Percentiles rank a stretch among this genome's conserved stretches.
Conservation (phyloP, 1,140 invertebrate genomes). For the Drosophila arawakana region DNA sequence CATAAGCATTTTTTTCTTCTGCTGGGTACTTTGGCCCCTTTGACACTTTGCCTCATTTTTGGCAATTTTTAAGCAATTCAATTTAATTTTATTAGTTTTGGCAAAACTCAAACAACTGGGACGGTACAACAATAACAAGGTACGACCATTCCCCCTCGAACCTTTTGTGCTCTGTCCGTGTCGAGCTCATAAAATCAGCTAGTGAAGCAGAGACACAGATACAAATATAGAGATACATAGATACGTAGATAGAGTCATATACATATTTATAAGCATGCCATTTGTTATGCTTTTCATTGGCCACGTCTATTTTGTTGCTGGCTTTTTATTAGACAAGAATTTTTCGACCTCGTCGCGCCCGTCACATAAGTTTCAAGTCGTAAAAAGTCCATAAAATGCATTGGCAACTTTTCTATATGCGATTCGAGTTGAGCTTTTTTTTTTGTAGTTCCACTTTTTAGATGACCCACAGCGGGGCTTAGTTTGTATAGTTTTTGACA, state of each 20-base stretch:
- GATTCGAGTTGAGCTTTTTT: slow-evolving; percentile 24
- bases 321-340: slow-evolving; percentile 32
- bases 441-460: not conserved
- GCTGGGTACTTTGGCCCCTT: slow-evolving; percentile 27
- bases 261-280: slow-evolving; percentile 77
- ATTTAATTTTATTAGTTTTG: slow-evolving; percentile 83
- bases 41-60: slow-evolving; percentile 78
- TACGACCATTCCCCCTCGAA: not conserved
- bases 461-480: slow-evolving; percentile 14
- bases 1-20: slow-evolving; percentile 59
- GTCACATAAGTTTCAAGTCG: slow-evolving; percentile 79
- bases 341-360: slow-evolving; percentile 40
- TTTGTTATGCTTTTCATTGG: slow-evolving; percentile 77
- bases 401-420: slow-evolving; percentile 64
- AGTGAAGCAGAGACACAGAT: slow-evolving; percentile 27
- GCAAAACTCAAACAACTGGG: slow-evolving; percentile 80
- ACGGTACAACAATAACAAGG: slow-evolving; percentile 60
- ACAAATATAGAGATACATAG: slow-evolving; percentile 35
- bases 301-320: slow-evolving; percentile 26
- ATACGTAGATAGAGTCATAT: slow-evolving; percentile 13
- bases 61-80: slow-evolving; percentile 83
- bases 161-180: slow-evolving; percentile 40
- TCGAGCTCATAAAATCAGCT: slow-evolving; percentile 71
- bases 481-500: slow-evolving; percentile 51
- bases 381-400: slow-evolving; percentile 83